phyloP scores from a whole-genome alignment of 2,888 invertebrate species.

The Cheilosia variabilis region DNA sequence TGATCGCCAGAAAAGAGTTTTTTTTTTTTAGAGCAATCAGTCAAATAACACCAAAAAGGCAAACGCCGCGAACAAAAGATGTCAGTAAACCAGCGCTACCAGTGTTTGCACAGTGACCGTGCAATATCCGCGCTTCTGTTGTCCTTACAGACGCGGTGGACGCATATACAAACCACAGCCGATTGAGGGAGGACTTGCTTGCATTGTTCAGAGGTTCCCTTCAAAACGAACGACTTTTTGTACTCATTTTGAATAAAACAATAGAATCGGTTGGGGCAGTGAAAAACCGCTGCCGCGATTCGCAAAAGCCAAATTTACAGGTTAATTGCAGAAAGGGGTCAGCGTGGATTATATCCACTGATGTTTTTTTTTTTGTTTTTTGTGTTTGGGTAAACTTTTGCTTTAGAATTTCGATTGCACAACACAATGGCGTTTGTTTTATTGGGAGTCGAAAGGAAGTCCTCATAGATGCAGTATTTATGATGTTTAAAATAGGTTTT shows the following conservation, averaged over 20 bases:
- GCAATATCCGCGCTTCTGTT: constrained; percentile 1
- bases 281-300: constrained; percentile 30
- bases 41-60: not conserved
- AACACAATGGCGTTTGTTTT: not conserved
- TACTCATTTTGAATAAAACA: constrained; percentile 34
- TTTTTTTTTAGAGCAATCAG: constrained; percentile 33
- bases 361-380: not conserved
- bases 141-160: constrained; percentile 10
- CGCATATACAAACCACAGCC: constrained; percentile 27
- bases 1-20: constrained; percentile 1
- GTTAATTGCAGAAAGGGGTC: constrained; percentile 51
- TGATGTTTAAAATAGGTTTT: too few species aligned
- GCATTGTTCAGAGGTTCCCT: constrained; percentile 53
- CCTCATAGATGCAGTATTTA: too few species aligned
- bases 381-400: constrained; percentile 7
- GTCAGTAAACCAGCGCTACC: constrained; percentile 5
- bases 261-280: constrained; percentile 19
- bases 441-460: not conserved
- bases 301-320: constrained; percentile 22
- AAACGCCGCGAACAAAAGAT: constrained; percentile 28
- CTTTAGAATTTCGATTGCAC: constrained; percentile 34
- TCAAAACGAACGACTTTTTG: constrained; percentile 34
- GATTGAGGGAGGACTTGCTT: constrained; percentile 30
- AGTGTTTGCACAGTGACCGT: constrained; percentile 4
- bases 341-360: constrained; percentile 25